Evolutionary conservation across 2,113 vertebrate genomes (phyloP).

Genomic region (Burhinus oedicnemus): DNA sequence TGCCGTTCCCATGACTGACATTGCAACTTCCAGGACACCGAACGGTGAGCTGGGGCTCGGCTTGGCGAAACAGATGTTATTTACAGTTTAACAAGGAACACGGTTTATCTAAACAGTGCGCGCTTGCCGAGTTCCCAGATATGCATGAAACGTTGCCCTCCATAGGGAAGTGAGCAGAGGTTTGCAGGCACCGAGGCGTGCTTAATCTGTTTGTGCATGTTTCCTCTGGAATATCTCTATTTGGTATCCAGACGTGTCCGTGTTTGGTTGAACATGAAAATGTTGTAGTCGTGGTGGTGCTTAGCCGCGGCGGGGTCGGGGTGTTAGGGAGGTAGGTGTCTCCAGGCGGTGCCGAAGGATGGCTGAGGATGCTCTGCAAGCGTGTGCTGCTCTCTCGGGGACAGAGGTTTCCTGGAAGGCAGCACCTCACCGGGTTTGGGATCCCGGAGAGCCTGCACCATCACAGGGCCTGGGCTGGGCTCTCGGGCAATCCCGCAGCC

Average conservation of each 20-base stretch:
- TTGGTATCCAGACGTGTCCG: fast-evolving
- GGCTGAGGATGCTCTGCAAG: neutral
- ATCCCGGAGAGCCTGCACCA: neutral
- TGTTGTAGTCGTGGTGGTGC: fast-evolving
- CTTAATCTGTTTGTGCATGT: neutral
- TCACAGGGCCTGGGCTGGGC: neutral
- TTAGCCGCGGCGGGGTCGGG: neutral
- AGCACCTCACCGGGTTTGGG: neutral
- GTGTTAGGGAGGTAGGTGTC: neutral
- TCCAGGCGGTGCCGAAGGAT: neutral
- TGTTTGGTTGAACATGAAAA: neutral
- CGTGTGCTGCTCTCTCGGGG: neutral
- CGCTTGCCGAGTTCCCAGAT: neutral
- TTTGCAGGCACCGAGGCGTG: neutral
- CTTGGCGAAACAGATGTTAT: neutral
- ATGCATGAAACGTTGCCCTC: neutral
- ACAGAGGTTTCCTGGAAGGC: neutral
- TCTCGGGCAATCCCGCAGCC: neutral
- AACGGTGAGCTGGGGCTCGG: neutral
- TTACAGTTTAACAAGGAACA: constrained; percentile 39
- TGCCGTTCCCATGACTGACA: fast-evolving
- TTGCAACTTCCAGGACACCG: neutral
- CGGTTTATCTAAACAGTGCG: constrained; percentile 10
- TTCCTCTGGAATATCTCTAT: neutral
- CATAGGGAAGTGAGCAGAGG: neutral